A percentile compares a stretch with the other conserved stretches of the same genome.
Evolutionary conservation across 2,888 invertebrate genomes (phyloP).

Genomic region (Xylota sylvarum): DNA sequence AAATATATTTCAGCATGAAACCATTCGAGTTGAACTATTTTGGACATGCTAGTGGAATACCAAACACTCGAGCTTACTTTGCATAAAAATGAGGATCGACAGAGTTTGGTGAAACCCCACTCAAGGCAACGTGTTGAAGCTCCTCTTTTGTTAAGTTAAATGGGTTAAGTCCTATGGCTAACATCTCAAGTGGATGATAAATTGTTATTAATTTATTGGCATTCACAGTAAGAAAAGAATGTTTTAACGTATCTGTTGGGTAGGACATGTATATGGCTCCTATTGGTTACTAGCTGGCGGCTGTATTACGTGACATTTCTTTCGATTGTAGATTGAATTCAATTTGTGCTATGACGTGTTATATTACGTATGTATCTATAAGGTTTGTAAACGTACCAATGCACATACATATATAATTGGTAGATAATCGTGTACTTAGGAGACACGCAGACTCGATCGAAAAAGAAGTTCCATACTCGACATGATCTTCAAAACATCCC

Average conservation of each 20-base stretch:
- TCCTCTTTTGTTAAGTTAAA: not conserved
- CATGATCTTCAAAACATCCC: too few relatives aligned
- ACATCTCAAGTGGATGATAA: not conserved
- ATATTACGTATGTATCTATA: too few relatives aligned
- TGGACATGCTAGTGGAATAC: constrained; percentile 32
- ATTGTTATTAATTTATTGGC: not conserved
- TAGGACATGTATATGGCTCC: not conserved
- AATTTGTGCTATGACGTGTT: not conserved
- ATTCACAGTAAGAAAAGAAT: constrained; percentile 9
- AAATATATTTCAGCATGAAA: constrained; percentile 27
- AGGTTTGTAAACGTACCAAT: not conserved
- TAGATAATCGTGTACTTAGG: too few relatives aligned
- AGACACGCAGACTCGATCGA: too few relatives aligned
- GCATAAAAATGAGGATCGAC: not conserved
- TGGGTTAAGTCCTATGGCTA: constrained; percentile 32
- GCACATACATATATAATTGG: too few relatives aligned
- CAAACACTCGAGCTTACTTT: not conserved
- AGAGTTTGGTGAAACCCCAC: not conserved
- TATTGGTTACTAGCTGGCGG: not conserved
- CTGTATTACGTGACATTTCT: not conserved
- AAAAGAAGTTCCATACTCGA: too few relatives aligned
- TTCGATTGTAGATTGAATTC: not conserved
- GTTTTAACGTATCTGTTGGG: not conserved
- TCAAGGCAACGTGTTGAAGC: not conserved
- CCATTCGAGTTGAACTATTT: constrained; percentile 48